Evolutionary conservation across 2,113 vertebrate genomes (phyloP).

Genomic region (Microcebus lehilahytsara): DNA sequence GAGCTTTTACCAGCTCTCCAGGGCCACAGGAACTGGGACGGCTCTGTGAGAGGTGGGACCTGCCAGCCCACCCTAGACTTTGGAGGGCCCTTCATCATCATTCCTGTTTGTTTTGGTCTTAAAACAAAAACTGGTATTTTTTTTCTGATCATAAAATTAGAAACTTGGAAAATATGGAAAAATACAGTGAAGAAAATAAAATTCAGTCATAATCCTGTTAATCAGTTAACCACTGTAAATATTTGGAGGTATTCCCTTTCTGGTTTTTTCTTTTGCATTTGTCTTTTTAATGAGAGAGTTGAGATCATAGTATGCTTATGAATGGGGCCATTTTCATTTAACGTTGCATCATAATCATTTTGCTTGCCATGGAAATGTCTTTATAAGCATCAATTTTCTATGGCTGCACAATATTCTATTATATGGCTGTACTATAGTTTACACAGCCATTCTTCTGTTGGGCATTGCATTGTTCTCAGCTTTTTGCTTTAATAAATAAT

Average conservation of each 20-base stretch:
- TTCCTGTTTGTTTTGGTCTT: not conserved
- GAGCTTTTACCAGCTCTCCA: rapidly evolving
- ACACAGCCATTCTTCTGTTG: not conserved
- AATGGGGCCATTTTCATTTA: constrained; percentile 24
- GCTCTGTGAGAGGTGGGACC: not conserved
- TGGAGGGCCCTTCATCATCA: not conserved
- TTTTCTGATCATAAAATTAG: not conserved
- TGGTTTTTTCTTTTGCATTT: not conserved
- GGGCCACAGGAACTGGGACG: not conserved
- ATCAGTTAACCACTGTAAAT: not conserved
- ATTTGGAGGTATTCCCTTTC: not conserved
- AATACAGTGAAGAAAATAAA: not conserved
- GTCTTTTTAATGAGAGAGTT: not conserved
- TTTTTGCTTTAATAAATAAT: constrained; percentile 38
- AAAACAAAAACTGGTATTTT: not conserved
- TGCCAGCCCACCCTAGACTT: not conserved
- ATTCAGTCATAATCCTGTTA: not conserved
- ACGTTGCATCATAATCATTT: not conserved
- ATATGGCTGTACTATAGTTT: not conserved
- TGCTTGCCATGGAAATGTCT: not conserved
- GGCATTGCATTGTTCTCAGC: not conserved
- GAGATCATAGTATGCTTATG: constrained; percentile 15
- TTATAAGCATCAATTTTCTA: not conserved
- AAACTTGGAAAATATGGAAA: not conserved
- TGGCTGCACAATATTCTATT: not conserved